Conservation (phyloP, 1,140 invertebrate genomes). For the Cyclina sinensis region DNA sequence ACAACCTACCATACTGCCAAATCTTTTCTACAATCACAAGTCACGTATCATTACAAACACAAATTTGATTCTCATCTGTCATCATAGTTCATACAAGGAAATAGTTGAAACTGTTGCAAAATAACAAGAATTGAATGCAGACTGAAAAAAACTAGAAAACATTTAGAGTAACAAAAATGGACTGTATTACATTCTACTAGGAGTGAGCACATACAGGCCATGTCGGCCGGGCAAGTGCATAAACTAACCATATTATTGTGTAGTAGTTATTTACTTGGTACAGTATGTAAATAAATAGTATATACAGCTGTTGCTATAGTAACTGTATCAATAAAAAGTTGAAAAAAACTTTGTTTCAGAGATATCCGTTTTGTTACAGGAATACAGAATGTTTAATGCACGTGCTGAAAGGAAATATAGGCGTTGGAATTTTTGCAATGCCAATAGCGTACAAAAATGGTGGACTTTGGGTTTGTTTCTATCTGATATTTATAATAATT, state of each 20-base stretch:
- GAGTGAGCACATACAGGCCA: no score
- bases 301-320: background rate
- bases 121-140: background rate
- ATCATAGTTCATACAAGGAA: background rate
- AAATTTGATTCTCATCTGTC: background rate
- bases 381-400: slow-evolving; percentile 82
- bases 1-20: background rate
- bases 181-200: no score
- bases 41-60: background rate
- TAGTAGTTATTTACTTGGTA: no score
- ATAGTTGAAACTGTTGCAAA: no score
- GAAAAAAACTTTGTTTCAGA: background rate
- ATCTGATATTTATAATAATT: background rate
- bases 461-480: slow-evolving; percentile 90
- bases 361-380: slow-evolving; percentile 66
- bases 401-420: slow-evolving; percentile 90
- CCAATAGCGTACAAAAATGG: slow-evolving; percentile 93
- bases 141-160: no score
- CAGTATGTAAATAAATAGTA: background rate
- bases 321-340: background rate
- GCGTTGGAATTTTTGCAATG: slow-evolving; percentile 96
- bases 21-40: no score
- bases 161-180: no score
- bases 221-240: no score
- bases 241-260: no score